These are phyloP conservation scores for Aricia agestis DNA, from an alignment of 1,140 invertebrate species.

Conservation along the genomic window DNA sequence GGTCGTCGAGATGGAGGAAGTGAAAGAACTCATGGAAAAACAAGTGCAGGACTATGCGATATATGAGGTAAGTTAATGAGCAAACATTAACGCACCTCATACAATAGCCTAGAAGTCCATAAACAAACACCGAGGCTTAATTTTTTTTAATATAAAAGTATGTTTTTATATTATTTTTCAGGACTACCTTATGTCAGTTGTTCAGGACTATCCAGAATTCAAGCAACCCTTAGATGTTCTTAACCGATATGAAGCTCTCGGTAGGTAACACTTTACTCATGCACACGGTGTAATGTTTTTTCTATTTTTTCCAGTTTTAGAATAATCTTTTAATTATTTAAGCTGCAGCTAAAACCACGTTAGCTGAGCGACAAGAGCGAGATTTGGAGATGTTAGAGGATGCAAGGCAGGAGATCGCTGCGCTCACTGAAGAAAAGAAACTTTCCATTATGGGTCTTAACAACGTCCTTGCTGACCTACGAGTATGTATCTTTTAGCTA, in stretches of 20 bases:
- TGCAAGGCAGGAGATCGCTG: conserved; percentile 59
- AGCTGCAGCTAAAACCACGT: conserved; percentile 65
- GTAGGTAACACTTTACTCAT: conserved; percentile 34
- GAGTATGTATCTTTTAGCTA: conserved; percentile 40
- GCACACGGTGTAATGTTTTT: too few species aligned
- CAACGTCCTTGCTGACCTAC: conserved; percentile 63
- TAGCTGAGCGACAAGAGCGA: conserved; percentile 63
- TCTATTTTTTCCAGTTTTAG: too few species aligned
- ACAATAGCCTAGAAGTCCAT: too few species aligned
- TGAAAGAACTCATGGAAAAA: conserved; percentile 74
- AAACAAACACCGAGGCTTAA: too few species aligned
- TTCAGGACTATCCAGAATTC: conserved; percentile 74
- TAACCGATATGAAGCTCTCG: conserved; percentile 77
- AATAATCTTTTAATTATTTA: neutral
- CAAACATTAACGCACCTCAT: too few species aligned
- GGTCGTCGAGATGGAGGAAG: conserved; percentile 63
- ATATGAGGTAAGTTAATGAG: conserved; percentile 56
- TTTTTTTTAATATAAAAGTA: too few species aligned
- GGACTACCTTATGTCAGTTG: conserved; percentile 76
- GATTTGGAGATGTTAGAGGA: conserved; percentile 66
- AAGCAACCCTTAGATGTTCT: conserved; percentile 77
- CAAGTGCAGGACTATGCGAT: conserved; percentile 75
- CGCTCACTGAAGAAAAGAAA: conserved; percentile 68
- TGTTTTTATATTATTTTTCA: conserved; percentile 31
- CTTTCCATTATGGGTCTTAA: conserved; percentile 72